Evolutionary conservation across 53 echinoderm and acorn worm genomes (phyloP).

Genomic region (Echinometra lucunter): DNA sequence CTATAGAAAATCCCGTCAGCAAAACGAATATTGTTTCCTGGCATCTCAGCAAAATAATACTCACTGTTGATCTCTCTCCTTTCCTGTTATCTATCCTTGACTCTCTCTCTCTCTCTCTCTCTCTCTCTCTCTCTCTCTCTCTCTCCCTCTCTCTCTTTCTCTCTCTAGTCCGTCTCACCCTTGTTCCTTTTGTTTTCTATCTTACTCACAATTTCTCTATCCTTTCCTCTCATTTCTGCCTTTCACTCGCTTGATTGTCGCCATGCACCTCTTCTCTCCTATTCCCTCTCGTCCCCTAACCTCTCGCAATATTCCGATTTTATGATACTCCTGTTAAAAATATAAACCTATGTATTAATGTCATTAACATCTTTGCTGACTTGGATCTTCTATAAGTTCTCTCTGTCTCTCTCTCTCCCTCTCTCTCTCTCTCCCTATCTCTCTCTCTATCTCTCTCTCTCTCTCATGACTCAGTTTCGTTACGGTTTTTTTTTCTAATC

Average conservation of each 20-base stretch:
- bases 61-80: not conserved
- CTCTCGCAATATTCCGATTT: too few relatives aligned
- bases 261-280: too few relatives aligned
- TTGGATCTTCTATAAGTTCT: too few relatives aligned
- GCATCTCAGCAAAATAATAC: constrained; percentile 16
- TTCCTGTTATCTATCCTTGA: not conserved
- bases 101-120: not conserved
- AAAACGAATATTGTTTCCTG: constrained; percentile 36
- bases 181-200: not conserved
- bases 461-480: not conserved
- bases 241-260: too few relatives aligned
- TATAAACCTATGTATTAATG: too few relatives aligned
- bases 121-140: not conserved
- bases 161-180: not conserved
- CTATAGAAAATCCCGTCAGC: constrained; percentile 42
- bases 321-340: too few relatives aligned
- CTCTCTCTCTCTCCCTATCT: not conserved
- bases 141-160: not conserved
- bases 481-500: too few relatives aligned
- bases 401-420: not conserved
- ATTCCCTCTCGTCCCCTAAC: too few relatives aligned
- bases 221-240: too few relatives aligned
- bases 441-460: not conserved
- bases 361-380: too few relatives aligned
- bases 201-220: not conserved